Evolutionary conservation across 2,888 invertebrate genomes (phyloP), one percentile per base, ranked within the genome.

Genomic region (Euzetes globulus): DNA sequence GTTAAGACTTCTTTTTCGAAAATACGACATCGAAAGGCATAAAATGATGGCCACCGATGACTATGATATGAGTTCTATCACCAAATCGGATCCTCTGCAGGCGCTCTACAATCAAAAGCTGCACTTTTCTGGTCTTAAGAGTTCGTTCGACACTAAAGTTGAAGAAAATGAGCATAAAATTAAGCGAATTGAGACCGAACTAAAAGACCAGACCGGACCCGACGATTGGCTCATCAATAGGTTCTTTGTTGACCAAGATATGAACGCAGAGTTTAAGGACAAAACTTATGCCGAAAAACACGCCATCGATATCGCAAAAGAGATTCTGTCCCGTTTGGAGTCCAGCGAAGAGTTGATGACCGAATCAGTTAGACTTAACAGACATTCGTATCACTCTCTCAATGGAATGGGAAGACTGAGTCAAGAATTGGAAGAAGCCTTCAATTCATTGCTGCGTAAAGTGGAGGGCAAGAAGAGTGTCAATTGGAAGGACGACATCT

Each of bases 401-500:
- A 33, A 75, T 27, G 75, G 71, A n/a, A 22, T 37, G n/a, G 63
- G 63, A 55, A 33, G 41, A 19, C 37, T 76, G 25, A 74, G 68
- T 0, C 63, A 73, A 22, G 72, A 73, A 25, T 22, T 73, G 29
- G 72, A 76, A 19, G 33, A n/a, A 9, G 33, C 73, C 29, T 74
- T 58, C 22, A 22, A 19, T 15, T 27, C 55, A 29, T 15, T 76
- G 17, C 17, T 55, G 9, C 63, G 68, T 17, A 71, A 50, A 63
- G 27, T 76, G 9, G 76, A 76, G 27, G 76, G 76, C 13, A 76
- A 76, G 60, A 76, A 76, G 47, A 72, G 13, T 29, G 76, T 76
- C n/a, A 65, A 71, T 15, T 76, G 76, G 76, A 55, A 71, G 22
- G 77, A 76, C 68, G 29, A 76, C 65, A 72, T 70, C 27, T 41